A percentile compares a stretch with the other conserved stretches of the same genome.
These are phyloP conservation scores for Andrena chrysosceles DNA, from an alignment of 2,888 invertebrate species.

Conservation along the genomic window DNA sequence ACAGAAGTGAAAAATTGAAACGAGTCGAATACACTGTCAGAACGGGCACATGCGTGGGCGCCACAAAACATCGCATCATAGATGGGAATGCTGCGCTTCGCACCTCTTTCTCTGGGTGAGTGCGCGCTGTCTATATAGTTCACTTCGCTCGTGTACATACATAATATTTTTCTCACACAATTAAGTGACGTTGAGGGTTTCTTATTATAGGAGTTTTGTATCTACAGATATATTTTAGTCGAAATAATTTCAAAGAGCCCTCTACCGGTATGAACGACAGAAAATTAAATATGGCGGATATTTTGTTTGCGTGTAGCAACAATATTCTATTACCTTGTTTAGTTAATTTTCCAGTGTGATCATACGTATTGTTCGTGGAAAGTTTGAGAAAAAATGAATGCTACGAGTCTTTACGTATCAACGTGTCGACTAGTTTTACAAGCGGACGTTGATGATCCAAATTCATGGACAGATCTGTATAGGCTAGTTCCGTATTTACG, in stretches of 20 bases:
- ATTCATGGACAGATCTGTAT: conserved; percentile 93
- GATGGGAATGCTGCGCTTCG: no score
- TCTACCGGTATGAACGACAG: conserved; percentile 41
- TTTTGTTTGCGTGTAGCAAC: conserved; percentile 81
- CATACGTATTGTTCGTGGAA: conserved; percentile 27
- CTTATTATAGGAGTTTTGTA: conserved; percentile 11
- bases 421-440: conserved; percentile 92
- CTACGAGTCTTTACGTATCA: conserved; percentile 92
- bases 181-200: neutral
- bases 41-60: no score
- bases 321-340: conserved; percentile 74
- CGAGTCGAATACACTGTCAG: no score
- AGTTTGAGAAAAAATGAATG: conserved; percentile 88
- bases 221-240: conserved; percentile 15
- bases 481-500: conserved; percentile 93
- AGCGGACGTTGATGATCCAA: conserved; percentile 90
- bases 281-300: conserved; percentile 78
- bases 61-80: no score
- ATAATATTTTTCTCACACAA: no score
- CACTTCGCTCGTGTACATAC: no score
- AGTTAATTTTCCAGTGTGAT: conserved; percentile 58
- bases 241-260: conserved; percentile 33
- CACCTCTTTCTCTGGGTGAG: no score
- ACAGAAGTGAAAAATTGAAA: no score
- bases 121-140: no score